A percentile compares a stretch with the other conserved stretches of the same genome.
Evolutionary conservation across 2,113 vertebrate genomes (phyloP).

Genomic region (Platycercus adscitus): DNA sequence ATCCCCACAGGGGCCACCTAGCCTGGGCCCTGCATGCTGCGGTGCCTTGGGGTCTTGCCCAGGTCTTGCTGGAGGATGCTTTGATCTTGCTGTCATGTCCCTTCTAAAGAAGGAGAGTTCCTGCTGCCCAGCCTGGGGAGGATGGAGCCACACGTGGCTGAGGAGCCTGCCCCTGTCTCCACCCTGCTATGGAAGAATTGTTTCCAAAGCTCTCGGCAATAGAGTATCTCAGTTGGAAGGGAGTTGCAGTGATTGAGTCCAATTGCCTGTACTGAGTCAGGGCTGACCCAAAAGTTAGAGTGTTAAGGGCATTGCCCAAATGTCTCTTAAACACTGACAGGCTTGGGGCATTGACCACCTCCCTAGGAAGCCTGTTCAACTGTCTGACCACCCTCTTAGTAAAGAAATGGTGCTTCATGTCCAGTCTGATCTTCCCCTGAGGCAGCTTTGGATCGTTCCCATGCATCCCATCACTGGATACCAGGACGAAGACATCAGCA

Average conservation of each 20-base stretch:
- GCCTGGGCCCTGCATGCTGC: not conserved
- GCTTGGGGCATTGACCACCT: not conserved
- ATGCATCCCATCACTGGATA: not conserved
- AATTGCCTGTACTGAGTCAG: not conserved
- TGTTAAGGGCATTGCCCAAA: not conserved
- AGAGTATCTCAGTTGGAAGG: not conserved
- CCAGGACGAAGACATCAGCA: not conserved
- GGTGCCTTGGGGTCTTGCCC: not conserved
- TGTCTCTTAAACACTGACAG: not conserved
- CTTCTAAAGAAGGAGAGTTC: not conserved
- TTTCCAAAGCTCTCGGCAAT: not conserved
- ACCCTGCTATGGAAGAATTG: not conserved
- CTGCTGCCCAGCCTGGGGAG: not conserved
- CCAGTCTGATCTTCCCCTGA: not conserved
- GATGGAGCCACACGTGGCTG: fast-evolving
- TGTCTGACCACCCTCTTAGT: not conserved
- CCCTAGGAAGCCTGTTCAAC: not conserved
- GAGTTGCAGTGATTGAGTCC: not conserved
- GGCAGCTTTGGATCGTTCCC: not conserved
- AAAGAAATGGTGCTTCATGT: not conserved
- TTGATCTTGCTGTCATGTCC: fast-evolving
- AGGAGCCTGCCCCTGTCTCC: not conserved
- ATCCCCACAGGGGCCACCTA: not conserved
- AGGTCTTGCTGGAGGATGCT: not conserved
- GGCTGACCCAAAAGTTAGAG: not conserved